These are phyloP conservation scores for Miniopterus natalensis DNA, from an alignment of 2,113 vertebrate genomes.

Conservation along the genomic window DNA sequence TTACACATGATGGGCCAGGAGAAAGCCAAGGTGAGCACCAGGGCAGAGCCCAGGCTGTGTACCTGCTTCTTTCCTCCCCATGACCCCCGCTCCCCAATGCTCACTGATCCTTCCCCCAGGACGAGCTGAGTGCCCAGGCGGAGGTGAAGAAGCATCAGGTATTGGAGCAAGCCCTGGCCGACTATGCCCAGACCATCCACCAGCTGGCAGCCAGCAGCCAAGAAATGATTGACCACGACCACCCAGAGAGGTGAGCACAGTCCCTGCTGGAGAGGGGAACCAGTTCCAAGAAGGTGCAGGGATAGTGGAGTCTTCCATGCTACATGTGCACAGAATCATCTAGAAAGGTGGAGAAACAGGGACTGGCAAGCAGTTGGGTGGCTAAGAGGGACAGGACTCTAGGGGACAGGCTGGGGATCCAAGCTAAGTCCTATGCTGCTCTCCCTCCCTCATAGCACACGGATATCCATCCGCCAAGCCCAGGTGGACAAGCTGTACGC, in stretches of 20 bases:
- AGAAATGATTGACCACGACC: constrained; percentile 92
- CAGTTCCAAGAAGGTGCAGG: background rate
- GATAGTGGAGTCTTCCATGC: background rate
- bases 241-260: constrained; percentile 94
- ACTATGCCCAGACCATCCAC: constrained; percentile 94
- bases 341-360: background rate
- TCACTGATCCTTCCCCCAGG: constrained; percentile 83
- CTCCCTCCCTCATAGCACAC: constrained; percentile 81
- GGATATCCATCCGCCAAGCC: constrained; percentile 93
- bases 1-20: constrained; percentile 98
- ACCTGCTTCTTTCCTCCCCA: background rate
- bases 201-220: constrained; percentile 94
- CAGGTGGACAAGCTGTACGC: constrained; percentile 96
- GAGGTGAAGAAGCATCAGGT: constrained; percentile 96
- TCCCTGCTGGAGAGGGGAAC: background rate
- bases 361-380: background rate
- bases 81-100: background rate
- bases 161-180: constrained; percentile 94
- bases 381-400: background rate
- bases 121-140: constrained; percentile 95
- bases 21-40: constrained; percentile 93
- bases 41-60: background rate
- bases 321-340: background rate
- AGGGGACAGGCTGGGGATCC: background rate
- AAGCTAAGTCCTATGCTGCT: background rate